Conservation (phyloP, 2,797 vertebrate species). For the Enoplosus armatus region DNA sequence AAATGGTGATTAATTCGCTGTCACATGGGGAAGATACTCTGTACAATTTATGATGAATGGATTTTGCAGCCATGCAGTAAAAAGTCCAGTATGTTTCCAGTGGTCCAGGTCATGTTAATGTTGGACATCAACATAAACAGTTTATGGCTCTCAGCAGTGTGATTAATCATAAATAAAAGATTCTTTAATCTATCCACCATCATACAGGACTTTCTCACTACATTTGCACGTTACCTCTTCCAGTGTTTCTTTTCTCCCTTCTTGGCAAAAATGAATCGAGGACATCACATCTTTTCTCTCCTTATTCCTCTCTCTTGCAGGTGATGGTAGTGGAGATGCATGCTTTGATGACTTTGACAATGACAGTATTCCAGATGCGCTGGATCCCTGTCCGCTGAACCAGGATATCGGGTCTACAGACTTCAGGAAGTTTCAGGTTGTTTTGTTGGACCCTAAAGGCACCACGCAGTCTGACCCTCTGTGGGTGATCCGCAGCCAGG, state of each 20-base stretch:
- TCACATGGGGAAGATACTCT: slow-evolving; percentile 31
- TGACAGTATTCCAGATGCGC: slow-evolving; percentile 92
- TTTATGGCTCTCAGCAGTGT: slow-evolving; percentile 32
- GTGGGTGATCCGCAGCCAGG: slow-evolving; percentile 96
- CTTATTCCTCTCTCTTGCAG: slow-evolving; percentile 71
- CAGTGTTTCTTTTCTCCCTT: background rate
- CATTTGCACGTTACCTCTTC: slow-evolving; percentile 5
- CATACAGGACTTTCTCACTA: background rate
- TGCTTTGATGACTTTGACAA: slow-evolving; percentile 98
- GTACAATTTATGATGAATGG: slow-evolving; percentile 24
- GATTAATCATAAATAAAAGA: slow-evolving; percentile 36
- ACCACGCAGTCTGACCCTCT: slow-evolving; percentile 97
- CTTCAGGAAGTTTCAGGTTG: slow-evolving; percentile 97
- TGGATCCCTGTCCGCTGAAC: slow-evolving; percentile 95
- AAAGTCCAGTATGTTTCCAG: slow-evolving; percentile 23
- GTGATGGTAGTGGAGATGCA: slow-evolving; percentile 92
- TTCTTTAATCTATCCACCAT: slow-evolving; percentile 38
- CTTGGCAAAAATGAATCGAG: slow-evolving; percentile 9
- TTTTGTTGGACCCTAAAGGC: slow-evolving; percentile 95
- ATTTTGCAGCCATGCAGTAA: slow-evolving; percentile 51
- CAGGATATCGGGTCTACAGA: slow-evolving; percentile 92
- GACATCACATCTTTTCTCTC: slow-evolving; percentile 7
- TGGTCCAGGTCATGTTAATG: slow-evolving; percentile 43
- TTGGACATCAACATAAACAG: slow-evolving; percentile 53
- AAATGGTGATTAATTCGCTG: slow-evolving; percentile 16